phyloP scores from a whole-genome alignment of 2,113 vertebrate species.

The Etheostoma cragini region DNA sequence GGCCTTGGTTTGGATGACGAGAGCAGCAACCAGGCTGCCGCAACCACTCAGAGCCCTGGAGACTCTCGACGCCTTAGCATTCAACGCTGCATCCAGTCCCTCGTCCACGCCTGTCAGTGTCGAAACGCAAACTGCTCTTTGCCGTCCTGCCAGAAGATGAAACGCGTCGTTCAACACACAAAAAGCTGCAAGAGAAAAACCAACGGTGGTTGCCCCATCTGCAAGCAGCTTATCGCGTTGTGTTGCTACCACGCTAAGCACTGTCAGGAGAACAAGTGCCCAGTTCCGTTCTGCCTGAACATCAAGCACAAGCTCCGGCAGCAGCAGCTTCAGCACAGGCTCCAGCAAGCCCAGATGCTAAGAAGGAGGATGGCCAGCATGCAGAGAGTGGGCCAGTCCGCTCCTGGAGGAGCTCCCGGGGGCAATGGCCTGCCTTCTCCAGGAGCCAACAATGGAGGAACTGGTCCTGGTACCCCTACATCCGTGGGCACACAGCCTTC shows the following conservation, averaged over 20 bases:
- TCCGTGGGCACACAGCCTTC: conserved; percentile 91
- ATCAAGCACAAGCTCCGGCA: conserved; percentile 99
- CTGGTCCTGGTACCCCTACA: conserved; percentile 90
- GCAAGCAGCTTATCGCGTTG: conserved; percentile 97
- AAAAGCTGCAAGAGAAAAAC: conserved; percentile 98
- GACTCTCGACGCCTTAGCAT: conserved; percentile 97
- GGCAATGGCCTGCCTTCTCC: conserved; percentile 81
- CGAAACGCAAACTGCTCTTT: conserved; percentile 97
- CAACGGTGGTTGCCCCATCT: conserved; percentile 96
- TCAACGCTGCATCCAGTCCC: conserved; percentile 98
- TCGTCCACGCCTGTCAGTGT: conserved; percentile 98
- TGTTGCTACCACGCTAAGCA: conserved; percentile 99
- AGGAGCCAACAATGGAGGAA: conserved; percentile 77
- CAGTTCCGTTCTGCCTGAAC: conserved; percentile 98
- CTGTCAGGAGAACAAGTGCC: conserved; percentile 99
- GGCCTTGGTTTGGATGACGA: conserved; percentile 97
- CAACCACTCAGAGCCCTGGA: conserved; percentile 93
- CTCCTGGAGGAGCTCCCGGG: conserved; percentile 79
- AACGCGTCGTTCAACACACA: conserved; percentile 96
- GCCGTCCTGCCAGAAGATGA: conserved; percentile 99
- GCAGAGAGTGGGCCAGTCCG: conserved; percentile 90
- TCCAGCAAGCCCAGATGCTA: conserved; percentile 98
- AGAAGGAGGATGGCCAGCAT: conserved; percentile 96
- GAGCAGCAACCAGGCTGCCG: conserved; percentile 91
- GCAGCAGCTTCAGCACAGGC: conserved; percentile 95